A percentile compares a stretch with the other conserved stretches of the same genome.
Evolutionary conservation across 2,888 invertebrate species (phyloP).

Genomic region (Aleiodes alternator): DNA sequence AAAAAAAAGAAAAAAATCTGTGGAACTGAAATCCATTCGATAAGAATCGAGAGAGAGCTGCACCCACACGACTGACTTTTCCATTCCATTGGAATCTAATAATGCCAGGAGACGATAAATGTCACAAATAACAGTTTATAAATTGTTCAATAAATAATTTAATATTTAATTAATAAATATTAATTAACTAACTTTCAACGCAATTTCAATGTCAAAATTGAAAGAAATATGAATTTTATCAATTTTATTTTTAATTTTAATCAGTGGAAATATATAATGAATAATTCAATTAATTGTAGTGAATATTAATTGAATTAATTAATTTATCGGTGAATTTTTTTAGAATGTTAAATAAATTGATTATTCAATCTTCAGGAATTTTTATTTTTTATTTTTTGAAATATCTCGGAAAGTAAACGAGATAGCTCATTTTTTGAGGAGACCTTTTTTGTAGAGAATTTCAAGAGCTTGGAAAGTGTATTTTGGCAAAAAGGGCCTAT

Average conservation of each 20-base stretch:
- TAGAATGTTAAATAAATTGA: no score
- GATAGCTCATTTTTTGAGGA: no score
- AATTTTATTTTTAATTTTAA: background rate
- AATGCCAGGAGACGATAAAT: background rate
- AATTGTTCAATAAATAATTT: conserved; percentile 4
- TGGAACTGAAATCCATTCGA: conserved; percentile 14
- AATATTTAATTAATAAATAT: background rate
- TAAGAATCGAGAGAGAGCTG: conserved; percentile 22
- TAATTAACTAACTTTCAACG: background rate
- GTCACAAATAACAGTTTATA: background rate
- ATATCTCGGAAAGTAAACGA: no score
- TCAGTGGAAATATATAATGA: no score
- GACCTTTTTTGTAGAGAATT: no score
- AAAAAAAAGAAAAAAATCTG: background rate
- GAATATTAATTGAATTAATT: no score
- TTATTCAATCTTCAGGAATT: no score
- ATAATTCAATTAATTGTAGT: no score
- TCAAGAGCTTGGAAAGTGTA: no score
- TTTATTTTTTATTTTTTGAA: no score
- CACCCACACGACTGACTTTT: conserved; percentile 8
- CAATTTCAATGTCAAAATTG: conserved; percentile 7
- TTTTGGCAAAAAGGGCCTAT: no score
- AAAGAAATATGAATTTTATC: background rate
- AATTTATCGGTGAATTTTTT: no score
- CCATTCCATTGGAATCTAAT: conserved; percentile 5